Percentiles rank a stretch among this genome's conserved stretches.
Evolutionary conservation across 2,113 vertebrate genomes (phyloP).

Genomic region (Ceratotherium simum): DNA sequence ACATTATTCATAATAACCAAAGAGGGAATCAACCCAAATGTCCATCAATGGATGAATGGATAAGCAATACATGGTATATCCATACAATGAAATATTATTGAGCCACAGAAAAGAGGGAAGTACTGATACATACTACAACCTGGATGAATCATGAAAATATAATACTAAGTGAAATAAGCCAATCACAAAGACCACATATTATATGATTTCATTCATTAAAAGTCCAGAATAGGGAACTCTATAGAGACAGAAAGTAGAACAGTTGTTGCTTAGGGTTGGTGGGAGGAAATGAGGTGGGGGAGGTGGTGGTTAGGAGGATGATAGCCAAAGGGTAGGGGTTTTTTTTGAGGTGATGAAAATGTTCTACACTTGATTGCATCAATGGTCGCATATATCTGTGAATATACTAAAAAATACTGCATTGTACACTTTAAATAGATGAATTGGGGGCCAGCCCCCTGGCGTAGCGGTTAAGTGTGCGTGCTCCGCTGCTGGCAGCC

Average conservation of each 20-base stretch:
- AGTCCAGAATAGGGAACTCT: background rate
- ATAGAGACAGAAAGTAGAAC: background rate
- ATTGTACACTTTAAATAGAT: background rate
- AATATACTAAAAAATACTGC: background rate
- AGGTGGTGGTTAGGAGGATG: background rate
- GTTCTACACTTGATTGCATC: background rate
- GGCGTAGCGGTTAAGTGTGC: too few relatives aligned
- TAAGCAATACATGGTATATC: background rate
- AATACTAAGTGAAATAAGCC: background rate
- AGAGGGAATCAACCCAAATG: background rate
- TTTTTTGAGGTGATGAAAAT: background rate
- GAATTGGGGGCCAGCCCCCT: background rate
- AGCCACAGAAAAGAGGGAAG: background rate
- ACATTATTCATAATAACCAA: background rate
- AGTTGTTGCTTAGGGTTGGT: background rate
- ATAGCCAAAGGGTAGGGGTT: background rate
- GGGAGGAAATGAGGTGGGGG: background rate
- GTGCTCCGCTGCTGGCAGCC: too few relatives aligned
- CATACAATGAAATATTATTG: background rate
- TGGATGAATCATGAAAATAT: background rate
- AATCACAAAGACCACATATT: background rate
- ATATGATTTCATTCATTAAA: background rate
- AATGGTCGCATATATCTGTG: background rate
- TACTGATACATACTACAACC: background rate
- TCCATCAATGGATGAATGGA: background rate